Conservation (phyloP, 1,140 invertebrate genomes). For the Bombus soroeensis region DNA sequence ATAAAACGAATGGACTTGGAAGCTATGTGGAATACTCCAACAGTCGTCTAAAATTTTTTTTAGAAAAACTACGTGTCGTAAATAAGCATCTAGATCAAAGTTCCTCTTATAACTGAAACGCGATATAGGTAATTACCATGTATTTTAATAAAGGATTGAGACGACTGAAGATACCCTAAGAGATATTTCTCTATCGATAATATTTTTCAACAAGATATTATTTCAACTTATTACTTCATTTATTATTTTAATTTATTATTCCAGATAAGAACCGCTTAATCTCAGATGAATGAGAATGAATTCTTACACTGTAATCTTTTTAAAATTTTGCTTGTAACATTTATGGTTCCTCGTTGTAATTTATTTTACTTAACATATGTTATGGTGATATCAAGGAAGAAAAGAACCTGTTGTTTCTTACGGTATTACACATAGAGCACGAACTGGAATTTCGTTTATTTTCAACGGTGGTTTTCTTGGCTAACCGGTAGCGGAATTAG, state of each 20-base stretch:
- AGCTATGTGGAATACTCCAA: no score
- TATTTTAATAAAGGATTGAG: no score
- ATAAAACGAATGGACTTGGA: not conserved
- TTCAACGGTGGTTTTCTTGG: not conserved
- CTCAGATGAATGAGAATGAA: no score
- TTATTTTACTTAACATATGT: not conserved
- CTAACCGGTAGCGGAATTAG: conserved; percentile 19
- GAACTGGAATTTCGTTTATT: not conserved
- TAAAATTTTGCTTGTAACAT: no score
- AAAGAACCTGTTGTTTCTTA: not conserved
- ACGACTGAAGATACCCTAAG: no score
- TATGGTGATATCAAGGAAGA: not conserved
- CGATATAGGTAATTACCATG: no score
- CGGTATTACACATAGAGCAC: not conserved
- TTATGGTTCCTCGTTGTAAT: not conserved
- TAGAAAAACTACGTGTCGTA: not conserved
- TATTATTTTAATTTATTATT: no score
- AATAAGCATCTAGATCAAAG: not conserved
- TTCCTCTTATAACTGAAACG: not conserved
- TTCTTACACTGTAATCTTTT: no score
- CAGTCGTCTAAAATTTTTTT: not conserved
- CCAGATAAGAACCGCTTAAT: no score
- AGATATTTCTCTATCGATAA: no score
- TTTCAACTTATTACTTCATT: no score
- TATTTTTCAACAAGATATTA: no score